These are phyloP conservation scores for Melitaea athalia DNA, from an alignment of 2,888 invertebrate species.

Conservation along the genomic window DNA sequence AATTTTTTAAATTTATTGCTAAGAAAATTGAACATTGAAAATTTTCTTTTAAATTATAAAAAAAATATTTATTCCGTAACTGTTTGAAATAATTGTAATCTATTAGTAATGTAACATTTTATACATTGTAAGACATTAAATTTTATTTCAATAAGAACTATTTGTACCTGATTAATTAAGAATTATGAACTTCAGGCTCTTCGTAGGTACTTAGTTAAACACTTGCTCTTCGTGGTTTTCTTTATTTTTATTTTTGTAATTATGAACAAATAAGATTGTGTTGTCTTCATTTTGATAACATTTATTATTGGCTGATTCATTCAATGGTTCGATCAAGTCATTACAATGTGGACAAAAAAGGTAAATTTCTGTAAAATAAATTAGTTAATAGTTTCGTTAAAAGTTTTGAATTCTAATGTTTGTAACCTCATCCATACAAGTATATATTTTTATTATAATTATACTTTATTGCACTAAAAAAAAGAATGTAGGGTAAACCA, in stretches of 20 bases:
- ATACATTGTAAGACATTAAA: not conserved
- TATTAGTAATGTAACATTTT: not conserved
- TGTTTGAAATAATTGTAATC: not conserved
- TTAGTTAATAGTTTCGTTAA: not conserved
- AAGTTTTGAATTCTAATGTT: too few species aligned
- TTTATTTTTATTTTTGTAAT: constrained; percentile 16
- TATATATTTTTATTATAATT: too few species aligned
- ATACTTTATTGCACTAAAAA: too few species aligned
- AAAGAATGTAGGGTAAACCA: too few species aligned
- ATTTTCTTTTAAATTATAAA: constrained; percentile 1
- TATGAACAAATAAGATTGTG: not conserved
- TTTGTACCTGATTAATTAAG: not conserved
- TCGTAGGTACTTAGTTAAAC: constrained; percentile 12
- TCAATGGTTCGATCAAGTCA: not conserved
- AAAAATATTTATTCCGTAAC: not conserved
- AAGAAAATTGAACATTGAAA: constrained; percentile 7
- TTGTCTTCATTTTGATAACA: not conserved
- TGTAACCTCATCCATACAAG: too few species aligned
- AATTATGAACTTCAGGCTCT: constrained; percentile 10
- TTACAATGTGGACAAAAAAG: not conserved
- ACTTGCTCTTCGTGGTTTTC: constrained; percentile 16
- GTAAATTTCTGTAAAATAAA: not conserved
- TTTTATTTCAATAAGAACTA: not conserved
- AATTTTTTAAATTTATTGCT: not conserved
- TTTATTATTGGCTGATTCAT: constrained; percentile 8